phyloP scores from a whole-genome alignment of 2,797 vertebrate genomes.

The Crenichthys baileyi region DNA sequence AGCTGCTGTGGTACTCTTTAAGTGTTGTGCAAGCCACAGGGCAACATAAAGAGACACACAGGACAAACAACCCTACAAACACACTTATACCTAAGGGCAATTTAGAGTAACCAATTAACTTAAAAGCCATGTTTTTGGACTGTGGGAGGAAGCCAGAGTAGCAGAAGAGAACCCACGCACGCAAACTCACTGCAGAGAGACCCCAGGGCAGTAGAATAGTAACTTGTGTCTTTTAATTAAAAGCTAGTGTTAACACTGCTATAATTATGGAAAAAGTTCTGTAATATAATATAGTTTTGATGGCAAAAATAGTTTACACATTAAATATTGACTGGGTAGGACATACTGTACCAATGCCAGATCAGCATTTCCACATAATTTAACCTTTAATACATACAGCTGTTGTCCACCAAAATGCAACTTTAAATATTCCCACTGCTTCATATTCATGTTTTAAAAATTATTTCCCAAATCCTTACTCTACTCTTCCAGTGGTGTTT shows the following conservation, averaged over 20 bases:
- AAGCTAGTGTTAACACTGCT: not conserved
- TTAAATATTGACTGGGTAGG: not conserved
- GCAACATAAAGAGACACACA: not conserved
- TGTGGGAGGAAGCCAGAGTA: not conserved
- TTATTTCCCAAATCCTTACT: not conserved
- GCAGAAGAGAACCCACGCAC: not conserved
- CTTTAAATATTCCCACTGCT: not conserved
- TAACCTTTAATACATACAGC: not conserved
- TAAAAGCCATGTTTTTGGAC: not conserved
- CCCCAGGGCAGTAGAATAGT: not conserved
- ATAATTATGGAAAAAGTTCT: not conserved
- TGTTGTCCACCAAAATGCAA: not conserved
- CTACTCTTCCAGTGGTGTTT: not conserved
- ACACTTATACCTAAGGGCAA: not conserved
- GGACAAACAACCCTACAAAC: not conserved
- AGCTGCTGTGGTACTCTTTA: not conserved
- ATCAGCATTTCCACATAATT: no score
- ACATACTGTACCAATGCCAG: not conserved
- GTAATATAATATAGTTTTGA: not conserved
- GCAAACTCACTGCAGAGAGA: not conserved
- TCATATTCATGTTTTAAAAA: not conserved
- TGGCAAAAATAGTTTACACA: not conserved
- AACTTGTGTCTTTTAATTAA: not conserved
- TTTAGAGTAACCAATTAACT: not conserved
- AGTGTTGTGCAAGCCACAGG: not conserved